Evolutionary conservation across 2,113 vertebrate genomes (phyloP), one percentile per base, ranked within the genome.

Genomic region (Scolopax mira): DNA sequence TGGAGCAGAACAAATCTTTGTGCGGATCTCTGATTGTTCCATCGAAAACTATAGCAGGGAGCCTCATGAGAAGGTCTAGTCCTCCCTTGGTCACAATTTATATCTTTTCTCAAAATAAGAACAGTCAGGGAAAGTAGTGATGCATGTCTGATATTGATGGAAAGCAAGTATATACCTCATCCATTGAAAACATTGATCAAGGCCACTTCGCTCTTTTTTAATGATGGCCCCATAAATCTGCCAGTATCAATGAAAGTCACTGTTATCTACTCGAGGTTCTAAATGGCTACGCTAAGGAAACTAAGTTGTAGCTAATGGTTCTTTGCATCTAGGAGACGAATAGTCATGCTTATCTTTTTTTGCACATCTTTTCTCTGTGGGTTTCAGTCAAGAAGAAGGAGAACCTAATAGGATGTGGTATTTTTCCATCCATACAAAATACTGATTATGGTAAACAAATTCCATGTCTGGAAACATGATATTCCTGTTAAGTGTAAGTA

Each of bases 121-220:
- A 4, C n/a, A 37, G 58, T 25, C 83, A 84, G 83, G 51, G 90
- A 92, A 95, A 95, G 77, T 84, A 89, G 90, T 83, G 77, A 84
- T 79, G 65, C 90, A 86, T 92, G 83, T 92, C 92, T 95, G 88
- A 93, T 96, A 93, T 86, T 97, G 92, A 95, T 95, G 90, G 92
- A 97, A 95, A 95, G 77, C 92, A 88, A 74, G 94, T 74, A 66
- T 73, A 35, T 86, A 73, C 83, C 79, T 94, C 91, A 95, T 97
- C 92, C 86, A 81, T 75, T 96, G 92, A 84, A 95, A 95, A 89
- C 79, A 93, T 86, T 95, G 94, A 94, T 95, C 94, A 96, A 96
- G 89, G 86, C 92, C 92, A 90, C 83, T 96, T 92, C 5, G 19
- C 61, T 94, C 72, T 80, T 90, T 89, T 97, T 86, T 92, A 93